Base-by-base conservation (phyloP, 2,113 vertebrate species). In the Meriones unguiculatus region DNA sequence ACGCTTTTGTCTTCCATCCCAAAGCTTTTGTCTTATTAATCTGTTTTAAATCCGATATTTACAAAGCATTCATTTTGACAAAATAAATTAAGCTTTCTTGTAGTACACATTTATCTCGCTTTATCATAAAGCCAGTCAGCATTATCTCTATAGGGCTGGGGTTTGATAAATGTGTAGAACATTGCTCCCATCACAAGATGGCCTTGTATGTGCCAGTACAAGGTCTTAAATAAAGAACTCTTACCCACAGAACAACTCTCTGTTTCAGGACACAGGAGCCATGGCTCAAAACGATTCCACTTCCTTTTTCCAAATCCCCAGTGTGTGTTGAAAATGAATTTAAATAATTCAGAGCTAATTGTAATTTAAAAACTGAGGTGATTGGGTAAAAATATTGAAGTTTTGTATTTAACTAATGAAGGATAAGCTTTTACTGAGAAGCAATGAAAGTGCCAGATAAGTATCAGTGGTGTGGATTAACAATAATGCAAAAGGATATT, bases 81-180 rank as follows among this genome's bases (percentile, higher is more conserved):
- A 96, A 97, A 59, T 91, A 91, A 97, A 97, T 72, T 80, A 94
- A 95, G 86, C 2, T 95, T 90, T 24, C 22, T 0, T 25, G 12
- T 93, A 54, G 28, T 17, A 8, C 35, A 70, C 35, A 62, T 89
- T 97, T 95, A 88, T 93, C 41, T 84, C 52, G 91, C 97, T 96
- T 86, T 92, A 17, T 93, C 87, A 95, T 0, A 54, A 77, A 95
- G 76, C 5, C 59, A 91, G 5, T 96, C 41, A 69, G 73, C 13
- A 38, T 91, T 93, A 92, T 92, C 73, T 95, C 84, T 96, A 70
- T 62, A 94, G 69, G 95, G 46, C 67, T 28, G 0, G 91, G 38
- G 95, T 98, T 98, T 97, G 96, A 97, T 94, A 93, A 97, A 97
- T 28, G 65, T 6, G 7, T 76, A 78, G 14, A 62, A 93, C 92